Base-by-base conservation (phyloP, 2,888 invertebrate species). In the Ochropleura plecta region DNA sequence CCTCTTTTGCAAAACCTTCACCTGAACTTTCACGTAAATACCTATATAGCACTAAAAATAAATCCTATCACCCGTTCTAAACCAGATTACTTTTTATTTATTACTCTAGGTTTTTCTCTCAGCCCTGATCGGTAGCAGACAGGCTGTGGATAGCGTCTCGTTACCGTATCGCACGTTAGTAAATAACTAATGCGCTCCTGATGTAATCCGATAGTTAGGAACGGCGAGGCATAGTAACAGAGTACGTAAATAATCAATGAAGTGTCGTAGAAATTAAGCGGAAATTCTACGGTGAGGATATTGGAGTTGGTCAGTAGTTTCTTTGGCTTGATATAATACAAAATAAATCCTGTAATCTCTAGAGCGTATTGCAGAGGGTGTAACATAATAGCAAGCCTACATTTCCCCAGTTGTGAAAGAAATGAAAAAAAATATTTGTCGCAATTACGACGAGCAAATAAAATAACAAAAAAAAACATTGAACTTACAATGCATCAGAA, bases 151-250 rank as follows among this genome's bases (percentile, higher is more conserved):
- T 73, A 79, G 60, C 59, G 57, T 53, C 63, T 59, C 65, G 65
- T 73, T 65, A 62, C 79, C 51, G 67, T 48, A 57, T 60, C 65
- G 79, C 53, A 51, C 14, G 65, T 69, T 59, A 62, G 40, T 81
- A 66, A 83, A 81, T 81, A 81, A 83, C 16, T 83, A 79, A 79
- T 80, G 83, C 1, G n/a, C 65, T 66, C 55, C 57, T 69, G 67
- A 69, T 69, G 65, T 69, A 66, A 83, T 69, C 60, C 65, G 30
- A 69, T 73, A 57, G 67, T 40, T 66, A 57, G 57, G n/a, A 42
- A 60, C 42, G 49, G n/a, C 14, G 62, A 40, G 74, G 20, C 46
- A 78, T n/a, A 74, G 75, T 49, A 49, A 75, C 64, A 80, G 20
- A 14, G 18, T 5, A 4, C 18, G 44, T 81, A 40, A 78, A 78